These are phyloP conservation scores for Danio albolineatus DNA, from an alignment of 2,797 vertebrate genomes.

Conservation along the genomic window DNA sequence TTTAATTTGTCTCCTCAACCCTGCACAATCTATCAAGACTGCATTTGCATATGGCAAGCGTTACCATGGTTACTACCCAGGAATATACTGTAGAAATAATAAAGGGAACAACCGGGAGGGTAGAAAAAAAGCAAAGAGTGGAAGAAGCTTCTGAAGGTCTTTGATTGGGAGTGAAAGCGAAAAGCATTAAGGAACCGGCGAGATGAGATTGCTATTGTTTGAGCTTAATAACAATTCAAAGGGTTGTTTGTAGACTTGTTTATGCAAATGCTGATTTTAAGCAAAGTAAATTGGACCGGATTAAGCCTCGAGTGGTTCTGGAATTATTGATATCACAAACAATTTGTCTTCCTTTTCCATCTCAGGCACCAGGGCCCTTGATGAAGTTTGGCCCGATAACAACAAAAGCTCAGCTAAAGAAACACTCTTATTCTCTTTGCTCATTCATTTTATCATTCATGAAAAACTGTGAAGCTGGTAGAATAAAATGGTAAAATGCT, in stretches of 20 bases:
- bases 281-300: slow-evolving; percentile 64
- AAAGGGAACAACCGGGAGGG: slow-evolving; percentile 33
- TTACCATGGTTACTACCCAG: slow-evolving; percentile 69
- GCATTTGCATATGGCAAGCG: slow-evolving; percentile 62
- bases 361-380: slow-evolving; percentile 14
- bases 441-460: background rate
- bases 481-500: background rate
- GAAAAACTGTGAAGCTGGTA: background rate
- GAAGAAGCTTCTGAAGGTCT: slow-evolving; percentile 42
- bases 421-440: background rate
- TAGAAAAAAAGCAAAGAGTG: slow-evolving; percentile 22
- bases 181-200: slow-evolving; percentile 18
- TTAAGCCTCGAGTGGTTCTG: slow-evolving; percentile 52
- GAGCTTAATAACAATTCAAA: slow-evolving; percentile 62
- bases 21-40: slow-evolving; percentile 54
- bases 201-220: slow-evolving; percentile 44
- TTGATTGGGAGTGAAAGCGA: slow-evolving; percentile 21
- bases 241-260: slow-evolving; percentile 49
- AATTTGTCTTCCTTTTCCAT: slow-evolving; percentile 48
- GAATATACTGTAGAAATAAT: slow-evolving; percentile 50
- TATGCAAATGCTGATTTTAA: slow-evolving; percentile 57
- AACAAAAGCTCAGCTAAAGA: background rate
- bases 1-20: slow-evolving; percentile 60
- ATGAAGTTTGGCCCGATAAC: slow-evolving; percentile 12
- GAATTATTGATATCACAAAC: slow-evolving; percentile 57